A percentile compares a stretch with the other conserved stretches of the same genome.
phyloP scores from a whole-genome alignment of 2,113 vertebrate species.

The Ondatra zibethicus region DNA sequence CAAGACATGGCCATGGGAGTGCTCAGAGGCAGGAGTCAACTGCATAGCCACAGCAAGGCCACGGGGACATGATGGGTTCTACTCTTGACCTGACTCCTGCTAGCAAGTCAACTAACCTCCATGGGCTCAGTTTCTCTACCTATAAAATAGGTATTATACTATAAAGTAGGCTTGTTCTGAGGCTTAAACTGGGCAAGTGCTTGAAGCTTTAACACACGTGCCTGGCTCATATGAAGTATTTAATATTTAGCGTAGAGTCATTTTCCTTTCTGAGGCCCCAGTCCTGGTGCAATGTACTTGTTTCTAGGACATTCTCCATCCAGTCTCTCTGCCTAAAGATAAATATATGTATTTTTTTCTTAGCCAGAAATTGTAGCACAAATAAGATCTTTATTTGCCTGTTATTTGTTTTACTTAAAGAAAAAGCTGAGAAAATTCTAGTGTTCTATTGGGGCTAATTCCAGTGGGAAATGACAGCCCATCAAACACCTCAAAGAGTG shows the following conservation, averaged over 20 bases:
- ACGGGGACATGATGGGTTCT: not conserved
- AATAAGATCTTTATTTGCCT: not conserved
- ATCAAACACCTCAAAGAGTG: not conserved
- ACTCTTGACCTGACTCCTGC: not conserved
- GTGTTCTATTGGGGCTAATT: not conserved
- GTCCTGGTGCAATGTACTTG: not conserved
- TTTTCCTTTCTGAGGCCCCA: not conserved
- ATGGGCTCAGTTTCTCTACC: not conserved
- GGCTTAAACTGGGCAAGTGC: not conserved
- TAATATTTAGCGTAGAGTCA: not conserved
- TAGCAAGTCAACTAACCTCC: not conserved
- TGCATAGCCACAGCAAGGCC: not conserved
- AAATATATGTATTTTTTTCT: not conserved
- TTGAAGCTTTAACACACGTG: not conserved
- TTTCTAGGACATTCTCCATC: not conserved
- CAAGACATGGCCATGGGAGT: not conserved
- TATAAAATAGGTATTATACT: slow-evolving; percentile 11
- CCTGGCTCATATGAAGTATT: slow-evolving; percentile 7
- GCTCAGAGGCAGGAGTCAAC: not conserved
- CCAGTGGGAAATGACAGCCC: not conserved
- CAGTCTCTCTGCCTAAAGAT: not conserved
- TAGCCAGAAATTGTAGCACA: not conserved
- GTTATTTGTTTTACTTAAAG: not conserved
- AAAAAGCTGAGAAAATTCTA: not conserved
- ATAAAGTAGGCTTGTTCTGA: not conserved